These are phyloP conservation scores for Polydrusus cervinus DNA, from an alignment of 2,888 invertebrate genomes.

Conservation along the genomic window DNA sequence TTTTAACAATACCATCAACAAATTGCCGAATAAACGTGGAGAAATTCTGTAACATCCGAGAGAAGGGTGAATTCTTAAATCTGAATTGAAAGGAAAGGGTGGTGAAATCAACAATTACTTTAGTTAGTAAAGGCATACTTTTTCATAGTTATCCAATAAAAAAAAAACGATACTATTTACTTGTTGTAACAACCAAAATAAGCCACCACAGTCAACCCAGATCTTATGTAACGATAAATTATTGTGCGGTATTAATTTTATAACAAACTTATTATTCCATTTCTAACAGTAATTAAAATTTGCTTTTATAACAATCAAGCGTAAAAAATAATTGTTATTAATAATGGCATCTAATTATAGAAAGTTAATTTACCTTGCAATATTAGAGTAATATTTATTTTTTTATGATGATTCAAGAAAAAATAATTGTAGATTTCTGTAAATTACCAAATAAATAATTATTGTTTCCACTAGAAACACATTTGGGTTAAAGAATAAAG, in stretches of 20 bases:
- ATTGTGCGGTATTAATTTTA: constrained; percentile 12
- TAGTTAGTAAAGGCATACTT: too few species aligned
- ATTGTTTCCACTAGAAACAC: constrained; percentile 23
- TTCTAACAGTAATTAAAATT: constrained; percentile 17
- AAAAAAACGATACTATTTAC: not conserved
- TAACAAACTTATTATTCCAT: constrained; percentile 14
- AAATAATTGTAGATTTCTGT: constrained; percentile 6
- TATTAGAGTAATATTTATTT: constrained; percentile 14
- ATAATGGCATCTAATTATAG: constrained; percentile 28
- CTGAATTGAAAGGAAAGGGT: too few species aligned
- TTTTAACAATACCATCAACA: too few species aligned
- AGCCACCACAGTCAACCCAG: not conserved
- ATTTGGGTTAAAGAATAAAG: constrained; percentile 21
- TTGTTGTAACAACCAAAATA: constrained; percentile 1
- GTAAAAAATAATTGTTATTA: constrained; percentile 25
- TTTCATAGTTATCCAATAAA: too few species aligned
- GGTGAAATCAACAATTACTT: too few species aligned
- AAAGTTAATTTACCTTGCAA: constrained; percentile 20
- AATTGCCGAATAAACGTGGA: too few species aligned
- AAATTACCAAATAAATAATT: constrained; percentile 29
- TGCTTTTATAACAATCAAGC: constrained; percentile 16
- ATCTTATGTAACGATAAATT: constrained; percentile 16
- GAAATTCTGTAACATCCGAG: too few species aligned
- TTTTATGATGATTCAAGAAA: constrained; percentile 15
- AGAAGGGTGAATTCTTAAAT: too few species aligned